Base-by-base conservation (phyloP, 2,888 invertebrate genomes). In the Melieria omissa region DNA sequence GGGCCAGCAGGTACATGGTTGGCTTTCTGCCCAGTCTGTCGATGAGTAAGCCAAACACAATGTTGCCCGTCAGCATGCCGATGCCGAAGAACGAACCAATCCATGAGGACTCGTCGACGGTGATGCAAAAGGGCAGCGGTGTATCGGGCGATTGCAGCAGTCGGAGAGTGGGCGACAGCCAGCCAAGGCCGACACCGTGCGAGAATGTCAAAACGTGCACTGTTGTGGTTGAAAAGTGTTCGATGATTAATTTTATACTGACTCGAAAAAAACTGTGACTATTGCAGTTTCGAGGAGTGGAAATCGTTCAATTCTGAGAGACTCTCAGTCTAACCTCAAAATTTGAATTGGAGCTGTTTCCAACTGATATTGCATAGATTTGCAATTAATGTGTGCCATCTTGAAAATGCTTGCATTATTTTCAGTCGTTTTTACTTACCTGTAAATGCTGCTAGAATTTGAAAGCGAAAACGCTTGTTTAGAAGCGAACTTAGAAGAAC, bases 141-240 rank as follows among this genome's bases (percentile, higher is more conserved):
- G 82, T 74, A 7, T 78, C 76, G 1, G 72, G 7, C 0, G 79
- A 79, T 54, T 82, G 80, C 16, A 86, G 78, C 71, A 81, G 81
- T 1, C 79, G 77, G 1, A 86, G 72, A 0, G 84, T 83, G 2
- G 86, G 86, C 3, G 85, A 83, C 0, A 85, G 71, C 86, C 87
- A 87, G 9, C 86, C 87, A 10, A 84, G 57, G 0, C 83, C 82
- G 6, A 84, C 75, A 7, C 87, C 86, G 80, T 86, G 86, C 0
- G 82, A 79, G 66, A 86, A 80, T 4, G 83, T 79, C 12, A 86
- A 81, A 16, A 86, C 81, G 65, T 86, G 85, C 0, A 83, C 87
- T 87, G 29, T 29, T 29, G 29, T 29, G 29, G 29, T 29, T 58
- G 41, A 52, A 61, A 62, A 47, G 6, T 9, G 44, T 12, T 14